Percentiles rank a stretch among this genome's conserved stretches.
Evolutionary conservation across 2,888 invertebrate genomes (phyloP).

Genomic region (Chrysolina haemoptera): DNA sequence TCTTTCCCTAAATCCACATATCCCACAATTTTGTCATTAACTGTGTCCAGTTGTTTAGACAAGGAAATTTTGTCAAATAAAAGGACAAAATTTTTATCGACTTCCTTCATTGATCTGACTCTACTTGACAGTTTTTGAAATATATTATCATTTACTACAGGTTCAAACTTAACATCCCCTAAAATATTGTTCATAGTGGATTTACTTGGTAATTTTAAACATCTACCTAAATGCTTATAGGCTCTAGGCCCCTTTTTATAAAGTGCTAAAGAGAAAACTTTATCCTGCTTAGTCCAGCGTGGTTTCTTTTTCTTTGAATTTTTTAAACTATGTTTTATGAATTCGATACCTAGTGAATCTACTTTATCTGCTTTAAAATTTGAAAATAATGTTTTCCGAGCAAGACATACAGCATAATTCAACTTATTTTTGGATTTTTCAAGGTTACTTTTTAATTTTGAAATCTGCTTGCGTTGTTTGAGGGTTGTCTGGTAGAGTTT

Average conservation of each 20-base stretch:
- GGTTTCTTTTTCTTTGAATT: too few relatives aligned
- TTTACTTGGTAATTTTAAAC: neutral
- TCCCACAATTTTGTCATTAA: too few relatives aligned
- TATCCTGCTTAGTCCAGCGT: too few relatives aligned
- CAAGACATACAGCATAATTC: constrained; percentile 9
- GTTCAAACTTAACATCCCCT: too few relatives aligned
- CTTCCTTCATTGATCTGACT: neutral
- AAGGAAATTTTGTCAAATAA: too few relatives aligned
- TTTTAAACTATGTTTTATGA: too few relatives aligned
- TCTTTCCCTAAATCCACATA: too few relatives aligned
- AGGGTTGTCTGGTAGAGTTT: neutral
- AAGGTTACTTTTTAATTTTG: neutral
- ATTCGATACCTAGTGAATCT: neutral
- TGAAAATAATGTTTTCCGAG: constrained; percentile 7
- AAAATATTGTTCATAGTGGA: neutral
- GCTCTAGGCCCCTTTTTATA: constrained; percentile 24
- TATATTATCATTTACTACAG: neutral
- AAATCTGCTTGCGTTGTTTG: constrained; percentile 4
- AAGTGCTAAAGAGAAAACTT: constrained; percentile 20
- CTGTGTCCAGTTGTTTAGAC: too few relatives aligned
- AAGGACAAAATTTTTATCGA: too few relatives aligned
- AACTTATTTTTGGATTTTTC: neutral
- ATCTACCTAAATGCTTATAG: constrained; percentile 4
- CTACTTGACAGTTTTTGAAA: neutral
- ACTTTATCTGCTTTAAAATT: neutral